phyloP scores from a whole-genome alignment of 2,113 vertebrate genomes.

The Paedocypris sp. region DNA sequence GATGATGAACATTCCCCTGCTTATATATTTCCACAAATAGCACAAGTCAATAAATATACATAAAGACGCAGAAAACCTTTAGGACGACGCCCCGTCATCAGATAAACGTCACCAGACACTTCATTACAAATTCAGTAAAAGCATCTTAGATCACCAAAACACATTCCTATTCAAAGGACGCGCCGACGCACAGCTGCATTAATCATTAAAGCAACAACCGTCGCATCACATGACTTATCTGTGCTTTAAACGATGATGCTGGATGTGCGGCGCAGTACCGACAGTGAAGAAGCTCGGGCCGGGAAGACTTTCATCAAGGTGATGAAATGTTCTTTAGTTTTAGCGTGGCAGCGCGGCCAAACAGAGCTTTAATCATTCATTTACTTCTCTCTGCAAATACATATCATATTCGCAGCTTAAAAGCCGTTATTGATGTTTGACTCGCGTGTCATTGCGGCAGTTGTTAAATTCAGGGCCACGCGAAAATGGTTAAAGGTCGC shows the following conservation, averaged over 20 bases:
- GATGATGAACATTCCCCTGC: no score
- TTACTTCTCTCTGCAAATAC: conserved; percentile 24
- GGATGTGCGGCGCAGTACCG: not conserved
- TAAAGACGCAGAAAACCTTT: no score
- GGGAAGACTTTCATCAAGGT: conserved; percentile 25
- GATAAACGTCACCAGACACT: not conserved
- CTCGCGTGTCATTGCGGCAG: conserved; percentile 22
- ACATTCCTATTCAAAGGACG: not conserved
- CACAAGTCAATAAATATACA: no score
- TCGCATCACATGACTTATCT: conserved; percentile 29
- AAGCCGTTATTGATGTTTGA: conserved; percentile 30
- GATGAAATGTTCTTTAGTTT: conserved; percentile 27
- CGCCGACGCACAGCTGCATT: conserved; percentile 16
- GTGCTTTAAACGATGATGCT: conserved; percentile 26
- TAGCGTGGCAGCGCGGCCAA: conserved; percentile 14
- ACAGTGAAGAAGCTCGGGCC: conserved; percentile 3
- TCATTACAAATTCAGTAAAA: not conserved
- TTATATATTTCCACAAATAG: no score
- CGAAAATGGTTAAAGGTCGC: conserved; percentile 29
- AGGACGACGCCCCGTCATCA: not conserved
- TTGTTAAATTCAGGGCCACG: conserved; percentile 4
- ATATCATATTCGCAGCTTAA: conserved; percentile 37
- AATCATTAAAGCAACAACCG: conserved; percentile 29
- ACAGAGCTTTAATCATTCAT: conserved; percentile 30
- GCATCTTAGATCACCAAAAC: conserved; percentile 7